These are phyloP conservation scores for Microtus richardsoni DNA, from an alignment of 2,113 vertebrate species.

Conservation along the genomic window DNA sequence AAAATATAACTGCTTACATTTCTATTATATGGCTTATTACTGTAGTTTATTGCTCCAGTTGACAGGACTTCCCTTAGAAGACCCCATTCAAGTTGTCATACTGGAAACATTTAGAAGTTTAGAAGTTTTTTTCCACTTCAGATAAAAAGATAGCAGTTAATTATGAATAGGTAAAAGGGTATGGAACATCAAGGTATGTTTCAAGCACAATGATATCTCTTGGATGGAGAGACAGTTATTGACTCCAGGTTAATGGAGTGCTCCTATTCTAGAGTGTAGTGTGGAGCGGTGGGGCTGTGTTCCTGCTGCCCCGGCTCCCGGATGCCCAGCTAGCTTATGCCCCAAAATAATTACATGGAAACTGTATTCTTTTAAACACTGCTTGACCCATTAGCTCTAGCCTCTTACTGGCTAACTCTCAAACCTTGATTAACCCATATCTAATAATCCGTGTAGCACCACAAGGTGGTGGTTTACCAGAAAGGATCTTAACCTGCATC, in stretches of 20 bases:
- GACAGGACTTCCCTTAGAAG: not conserved
- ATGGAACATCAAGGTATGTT: not conserved
- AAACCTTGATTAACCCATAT: too few species aligned
- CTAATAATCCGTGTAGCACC: too few species aligned
- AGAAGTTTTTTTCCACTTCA: conserved; percentile 16
- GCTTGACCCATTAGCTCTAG: too few species aligned
- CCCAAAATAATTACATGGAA: too few species aligned
- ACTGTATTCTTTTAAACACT: too few species aligned
- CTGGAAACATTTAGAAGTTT: not conserved
- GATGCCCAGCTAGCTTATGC: too few species aligned
- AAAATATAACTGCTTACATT: not conserved
- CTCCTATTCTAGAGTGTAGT: not conserved
- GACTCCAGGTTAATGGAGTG: not conserved
- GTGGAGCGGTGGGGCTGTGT: too few species aligned
- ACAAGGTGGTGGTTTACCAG: too few species aligned
- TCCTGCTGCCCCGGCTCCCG: too few species aligned
- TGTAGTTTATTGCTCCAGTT: not conserved
- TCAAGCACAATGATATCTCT: conserved; percentile 6
- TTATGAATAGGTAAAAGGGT: not conserved
- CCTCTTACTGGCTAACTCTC: too few species aligned
- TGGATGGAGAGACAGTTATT: conserved; percentile 20
- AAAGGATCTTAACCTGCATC: too few species aligned
- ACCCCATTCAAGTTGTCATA: not conserved
- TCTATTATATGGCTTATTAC: not conserved
- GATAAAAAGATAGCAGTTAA: conserved; percentile 42